Percentiles rank a stretch among this genome's conserved stretches.
Conservation (phyloP, 2,888 invertebrate species). For the Patella ulyssiponensis region DNA sequence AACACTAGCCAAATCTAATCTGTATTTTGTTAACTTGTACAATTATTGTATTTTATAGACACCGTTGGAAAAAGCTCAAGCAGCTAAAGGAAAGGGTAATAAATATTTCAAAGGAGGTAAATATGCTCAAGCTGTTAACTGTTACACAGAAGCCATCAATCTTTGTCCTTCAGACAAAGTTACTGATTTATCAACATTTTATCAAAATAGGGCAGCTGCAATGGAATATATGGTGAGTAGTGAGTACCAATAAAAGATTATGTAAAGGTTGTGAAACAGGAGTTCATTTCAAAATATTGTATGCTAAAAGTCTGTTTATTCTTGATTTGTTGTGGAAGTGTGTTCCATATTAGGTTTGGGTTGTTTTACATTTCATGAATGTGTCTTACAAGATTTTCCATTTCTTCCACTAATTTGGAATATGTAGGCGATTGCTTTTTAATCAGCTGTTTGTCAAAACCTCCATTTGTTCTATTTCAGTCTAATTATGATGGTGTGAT, state of each 20-base stretch:
- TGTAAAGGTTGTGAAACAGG: no score
- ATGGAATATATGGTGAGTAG: constrained; percentile 86
- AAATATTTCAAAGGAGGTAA: constrained; percentile 73
- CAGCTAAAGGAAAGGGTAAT: constrained; percentile 73
- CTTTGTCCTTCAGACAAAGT: constrained; percentile 76
- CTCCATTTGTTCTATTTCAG: constrained; percentile 51
- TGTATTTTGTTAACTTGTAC: no score
- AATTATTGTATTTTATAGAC: constrained; percentile 40
- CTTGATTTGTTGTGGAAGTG: no score
- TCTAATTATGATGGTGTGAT: constrained; percentile 87
- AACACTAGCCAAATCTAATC: no score
- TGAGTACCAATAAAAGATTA: constrained; percentile 59
- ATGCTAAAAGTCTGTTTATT: no score
- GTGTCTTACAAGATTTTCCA: no score
- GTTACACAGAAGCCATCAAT: constrained; percentile 74
- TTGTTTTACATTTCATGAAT: no score
- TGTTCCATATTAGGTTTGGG: no score
- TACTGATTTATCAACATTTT: constrained; percentile 88
- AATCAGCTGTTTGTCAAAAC: neutral
- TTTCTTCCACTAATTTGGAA: no score
- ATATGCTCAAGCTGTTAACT: constrained; percentile 73
- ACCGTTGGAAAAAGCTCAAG: constrained; percentile 76
- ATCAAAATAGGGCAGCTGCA: constrained; percentile 96
- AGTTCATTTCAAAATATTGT: no score
- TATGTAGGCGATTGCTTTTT: no score